A percentile compares a stretch with the other conserved stretches of the same genome.
phyloP scores from a whole-genome alignment of 2,113 vertebrate genomes.

The Odontophorus gujanensis region DNA sequence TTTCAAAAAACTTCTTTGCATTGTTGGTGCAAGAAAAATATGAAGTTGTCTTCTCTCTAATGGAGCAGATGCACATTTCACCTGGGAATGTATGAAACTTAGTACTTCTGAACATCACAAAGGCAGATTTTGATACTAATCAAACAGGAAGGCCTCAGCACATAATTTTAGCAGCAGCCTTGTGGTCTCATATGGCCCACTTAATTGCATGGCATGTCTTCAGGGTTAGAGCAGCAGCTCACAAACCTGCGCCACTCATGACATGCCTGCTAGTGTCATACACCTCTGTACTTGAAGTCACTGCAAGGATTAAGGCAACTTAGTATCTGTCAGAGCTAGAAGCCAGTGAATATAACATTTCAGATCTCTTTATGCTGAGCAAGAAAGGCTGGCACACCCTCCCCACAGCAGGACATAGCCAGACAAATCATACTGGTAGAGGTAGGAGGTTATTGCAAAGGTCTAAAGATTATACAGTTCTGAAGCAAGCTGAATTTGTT shows the following conservation, averaged over 20 bases:
- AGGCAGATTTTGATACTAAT: neutral
- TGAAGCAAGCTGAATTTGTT: neutral
- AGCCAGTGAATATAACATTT: neutral
- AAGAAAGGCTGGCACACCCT: neutral
- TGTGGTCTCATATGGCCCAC: neutral
- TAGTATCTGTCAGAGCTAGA: neutral
- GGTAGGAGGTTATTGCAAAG: neutral
- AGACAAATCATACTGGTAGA: neutral
- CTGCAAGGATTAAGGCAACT: neutral
- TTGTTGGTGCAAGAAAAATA: neutral
- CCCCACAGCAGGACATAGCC: neutral
- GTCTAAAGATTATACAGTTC: neutral
- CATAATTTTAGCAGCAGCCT: neutral
- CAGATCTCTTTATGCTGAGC: neutral
- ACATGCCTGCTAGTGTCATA: neutral
- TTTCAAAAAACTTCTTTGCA: conserved; percentile 12
- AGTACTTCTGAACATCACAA: neutral
- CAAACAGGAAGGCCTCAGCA: neutral
- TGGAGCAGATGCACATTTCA: neutral
- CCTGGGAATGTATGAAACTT: neutral
- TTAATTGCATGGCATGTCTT: neutral
- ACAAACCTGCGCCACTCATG: rapidly evolving
- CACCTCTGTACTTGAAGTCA: rapidly evolving
- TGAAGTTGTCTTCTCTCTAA: neutral
- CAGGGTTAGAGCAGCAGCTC: neutral